Base-by-base conservation (phyloP, 2,797 vertebrate genomes). In the Malacoraja senta region DNA sequence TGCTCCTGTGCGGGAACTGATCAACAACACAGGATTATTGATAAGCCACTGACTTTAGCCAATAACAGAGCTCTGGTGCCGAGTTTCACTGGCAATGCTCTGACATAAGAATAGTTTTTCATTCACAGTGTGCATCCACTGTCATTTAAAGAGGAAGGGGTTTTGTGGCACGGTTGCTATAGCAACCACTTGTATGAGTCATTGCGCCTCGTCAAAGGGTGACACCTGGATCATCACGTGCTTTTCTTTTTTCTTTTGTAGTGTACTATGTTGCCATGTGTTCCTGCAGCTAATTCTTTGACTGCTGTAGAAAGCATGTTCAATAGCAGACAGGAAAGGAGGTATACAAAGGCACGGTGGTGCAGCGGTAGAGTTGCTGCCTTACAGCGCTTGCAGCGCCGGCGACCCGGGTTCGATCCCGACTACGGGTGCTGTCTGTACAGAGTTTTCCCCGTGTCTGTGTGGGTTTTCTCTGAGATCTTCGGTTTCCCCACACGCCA, bases 141-240 rank as follows among this genome's bases (percentile, higher is more conserved):
- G 24, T 8, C 19, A 91, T 35, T 15, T 91, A 71, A 91, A 74
- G 71, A 72, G 35, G 35, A 38, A 91, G 65, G 65, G 88, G 24
- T 38, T 72, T 26, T 71, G 65, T 53, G 68, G 72, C 90, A 91
- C 8, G 71, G 90, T 91, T 91, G 29, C 90, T 74, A 44, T 53
- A 38, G 65, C 71, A 91, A 91, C 68, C 26, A 3, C 90, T 91
- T 91, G 72, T 84, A 84, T 91, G 68, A 72, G 35, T 72, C 90
- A 91, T 74, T 72, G 12, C 12, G 90, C 3, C 90, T 17, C 29
- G 68, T 72, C 71, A 91, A 53, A 71, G 65, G 72, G 90, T 44
- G 38, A 24, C 68, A 26, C 90, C 71, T 74, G 65, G 21, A 53
- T 91, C 44, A n/a, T 72, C 7, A 8, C 38, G 53, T 9, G 68